Conservation (phyloP, 1,140 invertebrate species). For the Drosophila mauritiana region DNA sequence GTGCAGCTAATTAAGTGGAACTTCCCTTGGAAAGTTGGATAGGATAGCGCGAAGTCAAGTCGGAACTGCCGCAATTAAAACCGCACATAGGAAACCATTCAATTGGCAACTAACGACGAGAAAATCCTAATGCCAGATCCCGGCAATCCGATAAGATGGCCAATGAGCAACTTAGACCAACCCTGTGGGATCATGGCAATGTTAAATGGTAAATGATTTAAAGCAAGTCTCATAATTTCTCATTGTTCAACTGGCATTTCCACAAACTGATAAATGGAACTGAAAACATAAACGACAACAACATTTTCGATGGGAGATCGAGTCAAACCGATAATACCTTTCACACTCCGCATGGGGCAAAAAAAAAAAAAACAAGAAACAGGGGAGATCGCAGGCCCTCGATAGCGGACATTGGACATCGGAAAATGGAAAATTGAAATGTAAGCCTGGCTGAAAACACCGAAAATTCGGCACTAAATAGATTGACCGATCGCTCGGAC, state of each 20-base stretch:
- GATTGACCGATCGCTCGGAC: slow-evolving; percentile 35
- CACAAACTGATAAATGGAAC: slow-evolving; percentile 77
- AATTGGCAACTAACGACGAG: slow-evolving; percentile 60
- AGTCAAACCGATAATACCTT: slow-evolving; percentile 78
- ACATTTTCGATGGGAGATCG: slow-evolving; percentile 46
- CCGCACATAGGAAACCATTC: slow-evolving; percentile 75
- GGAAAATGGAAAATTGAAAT: slow-evolving; percentile 67
- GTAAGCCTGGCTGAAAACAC: slow-evolving; percentile 33
- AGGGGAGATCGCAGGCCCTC: slow-evolving; percentile 45
- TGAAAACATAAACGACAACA: slow-evolving; percentile 70
- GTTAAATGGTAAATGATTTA: slow-evolving; percentile 72
- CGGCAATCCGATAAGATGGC: slow-evolving; percentile 43
- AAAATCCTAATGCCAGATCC: slow-evolving; percentile 49
- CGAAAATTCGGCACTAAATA: slow-evolving; percentile 20
- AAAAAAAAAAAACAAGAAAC: neutral
- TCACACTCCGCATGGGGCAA: slow-evolving; percentile 78
- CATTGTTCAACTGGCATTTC: slow-evolving; percentile 72
- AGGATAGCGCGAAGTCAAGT: slow-evolving; percentile 34
- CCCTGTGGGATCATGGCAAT: slow-evolving; percentile 40
- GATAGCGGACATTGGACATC: slow-evolving; percentile 38
- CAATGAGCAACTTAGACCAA: slow-evolving; percentile 57
- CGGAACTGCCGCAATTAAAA: slow-evolving; percentile 70
- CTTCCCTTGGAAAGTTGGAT: slow-evolving; percentile 25
- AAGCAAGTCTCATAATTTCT: slow-evolving; percentile 79
- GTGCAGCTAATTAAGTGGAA: slow-evolving; percentile 70